Conservation (phyloP, 1,140 invertebrate species). For the Cepaea nemoralis region DNA sequence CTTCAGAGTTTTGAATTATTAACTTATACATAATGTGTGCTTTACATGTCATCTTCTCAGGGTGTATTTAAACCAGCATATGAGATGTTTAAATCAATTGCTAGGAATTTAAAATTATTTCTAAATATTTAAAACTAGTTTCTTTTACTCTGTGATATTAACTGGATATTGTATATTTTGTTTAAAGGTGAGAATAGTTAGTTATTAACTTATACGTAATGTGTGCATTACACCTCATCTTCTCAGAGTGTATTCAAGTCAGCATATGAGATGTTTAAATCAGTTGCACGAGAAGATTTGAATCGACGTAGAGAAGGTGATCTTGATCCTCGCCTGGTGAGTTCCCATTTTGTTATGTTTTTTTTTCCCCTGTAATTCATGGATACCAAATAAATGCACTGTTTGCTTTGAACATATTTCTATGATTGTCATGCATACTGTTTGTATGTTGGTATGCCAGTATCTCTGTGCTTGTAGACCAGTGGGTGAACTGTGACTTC, state of each 20-base stretch:
- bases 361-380: too few relatives aligned
- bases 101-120: too few relatives aligned
- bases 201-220: neutral
- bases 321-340: slow-evolving; percentile 52
- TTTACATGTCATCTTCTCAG: slow-evolving; percentile 36
- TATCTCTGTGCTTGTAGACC: too few relatives aligned
- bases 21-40: neutral
- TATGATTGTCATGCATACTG: too few relatives aligned
- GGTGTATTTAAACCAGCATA: slow-evolving; percentile 57
- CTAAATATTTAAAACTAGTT: too few relatives aligned
- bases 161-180: too few relatives aligned
- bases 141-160: too few relatives aligned
- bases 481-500: too few relatives aligned
- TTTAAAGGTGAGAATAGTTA: neutral
- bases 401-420: too few relatives aligned
- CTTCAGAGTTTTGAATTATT: neutral
- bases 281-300: slow-evolving; percentile 58
- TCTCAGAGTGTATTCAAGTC: slow-evolving; percentile 54
- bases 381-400: too few relatives aligned
- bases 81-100: slow-evolving; percentile 61
- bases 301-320: slow-evolving; percentile 47
- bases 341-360: too few relatives aligned
- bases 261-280: slow-evolving; percentile 63
- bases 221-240: neutral
- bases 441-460: too few relatives aligned